phyloP scores from a whole-genome alignment of 2,797 vertebrate genomes.

The Channallabes apus region DNA sequence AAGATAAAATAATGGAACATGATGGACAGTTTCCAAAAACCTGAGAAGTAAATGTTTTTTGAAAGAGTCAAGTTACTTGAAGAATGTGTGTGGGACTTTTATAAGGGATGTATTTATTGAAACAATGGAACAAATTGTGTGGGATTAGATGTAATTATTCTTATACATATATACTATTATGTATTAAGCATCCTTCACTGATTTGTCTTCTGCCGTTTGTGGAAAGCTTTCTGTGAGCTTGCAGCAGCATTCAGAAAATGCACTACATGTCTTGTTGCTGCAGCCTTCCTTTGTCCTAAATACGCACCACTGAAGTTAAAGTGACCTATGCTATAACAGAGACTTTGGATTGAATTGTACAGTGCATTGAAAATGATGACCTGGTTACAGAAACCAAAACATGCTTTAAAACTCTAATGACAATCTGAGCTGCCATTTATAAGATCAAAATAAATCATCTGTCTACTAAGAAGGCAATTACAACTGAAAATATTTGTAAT shows the following conservation, averaged over 20 bases:
- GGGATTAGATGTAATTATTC: conserved; percentile 63
- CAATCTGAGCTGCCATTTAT: conserved; percentile 66
- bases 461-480: conserved; percentile 53
- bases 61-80: conserved; percentile 17
- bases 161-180: conserved; percentile 74
- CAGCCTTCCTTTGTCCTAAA: conserved; percentile 58
- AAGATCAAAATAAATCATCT: conserved; percentile 54
- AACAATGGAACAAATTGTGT: conserved; percentile 27
- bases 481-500: conserved; percentile 56
- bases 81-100: conserved; percentile 10
- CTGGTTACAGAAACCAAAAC: conserved; percentile 67
- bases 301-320: conserved; percentile 60
- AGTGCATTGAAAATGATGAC: conserved; percentile 48
- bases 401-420: conserved; percentile 74
- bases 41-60: neutral
- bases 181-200: conserved; percentile 68
- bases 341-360: conserved; percentile 48
- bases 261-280: conserved; percentile 59
- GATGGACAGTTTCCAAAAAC: neutral
- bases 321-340: conserved; percentile 28
- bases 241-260: conserved; percentile 65
- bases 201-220: conserved; percentile 54
- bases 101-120: conserved; percentile 51
- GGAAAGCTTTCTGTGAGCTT: conserved; percentile 67
- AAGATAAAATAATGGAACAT: conserved; percentile 16